Evolutionary conservation across 2,888 invertebrate genomes (phyloP).

Genomic region (Pollenia angustigena): DNA sequence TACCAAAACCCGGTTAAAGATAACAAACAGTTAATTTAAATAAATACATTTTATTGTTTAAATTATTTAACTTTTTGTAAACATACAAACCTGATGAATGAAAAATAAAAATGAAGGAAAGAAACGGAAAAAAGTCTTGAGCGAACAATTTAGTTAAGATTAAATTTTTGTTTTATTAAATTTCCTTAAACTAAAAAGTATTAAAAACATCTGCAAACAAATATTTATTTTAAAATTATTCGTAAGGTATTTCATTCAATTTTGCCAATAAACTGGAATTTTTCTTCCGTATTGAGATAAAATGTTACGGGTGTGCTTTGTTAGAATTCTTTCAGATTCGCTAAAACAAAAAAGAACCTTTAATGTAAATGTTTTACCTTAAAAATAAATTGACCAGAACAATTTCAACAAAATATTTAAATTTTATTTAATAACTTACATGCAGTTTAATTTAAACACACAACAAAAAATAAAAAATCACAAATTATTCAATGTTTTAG

Average conservation of each 20-base stretch:
- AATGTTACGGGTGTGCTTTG: neutral
- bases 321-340: neutral
- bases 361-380: slow-evolving; percentile 26
- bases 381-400: slow-evolving; percentile 20
- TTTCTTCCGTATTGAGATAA: slow-evolving; percentile 44
- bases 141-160: neutral
- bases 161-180: no score
- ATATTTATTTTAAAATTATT: slow-evolving; percentile 19
- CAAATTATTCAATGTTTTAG: neutral
- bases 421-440: slow-evolving; percentile 30
- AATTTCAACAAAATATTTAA: slow-evolving; percentile 20
- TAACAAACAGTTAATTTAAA: slow-evolving; percentile 1
- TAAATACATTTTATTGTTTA: neutral
- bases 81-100: neutral
- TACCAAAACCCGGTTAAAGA: slow-evolving; percentile 12
- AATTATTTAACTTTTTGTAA: neutral
- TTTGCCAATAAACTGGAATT: neutral
- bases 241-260: slow-evolving; percentile 2
- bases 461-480: neutral
- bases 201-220: neutral
- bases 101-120: neutral
- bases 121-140: neutral
- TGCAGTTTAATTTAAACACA: slow-evolving; percentile 17
- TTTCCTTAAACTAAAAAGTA: neutral
- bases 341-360: neutral